A percentile compares a stretch with the other conserved stretches of the same genome.
phyloP scores from a whole-genome alignment of 1,140 invertebrate genomes.

The Eumeta japonica region DNA sequence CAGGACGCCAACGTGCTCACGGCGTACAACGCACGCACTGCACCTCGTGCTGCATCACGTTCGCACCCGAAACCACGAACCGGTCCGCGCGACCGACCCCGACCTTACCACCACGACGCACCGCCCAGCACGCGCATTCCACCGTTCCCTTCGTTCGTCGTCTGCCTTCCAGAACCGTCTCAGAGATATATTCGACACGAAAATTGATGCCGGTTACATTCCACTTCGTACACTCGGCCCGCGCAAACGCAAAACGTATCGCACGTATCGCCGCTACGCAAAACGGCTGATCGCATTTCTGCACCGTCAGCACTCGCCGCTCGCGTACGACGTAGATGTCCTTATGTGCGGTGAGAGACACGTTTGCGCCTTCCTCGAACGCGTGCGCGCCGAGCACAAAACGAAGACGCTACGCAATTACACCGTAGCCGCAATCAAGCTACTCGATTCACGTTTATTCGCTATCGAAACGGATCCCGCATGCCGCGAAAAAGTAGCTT shows the following conservation, averaged over 20 bases:
- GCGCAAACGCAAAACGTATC: constrained; percentile 49
- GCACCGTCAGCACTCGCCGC: constrained; percentile 50
- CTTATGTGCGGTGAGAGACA: constrained; percentile 50
- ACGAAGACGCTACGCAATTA: constrained; percentile 53
- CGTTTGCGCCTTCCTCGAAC: constrained; percentile 50
- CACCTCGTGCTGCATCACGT: constrained; percentile 37
- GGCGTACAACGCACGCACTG: constrained; percentile 53
- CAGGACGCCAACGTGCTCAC: constrained; percentile 56
- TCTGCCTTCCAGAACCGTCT: constrained; percentile 37
- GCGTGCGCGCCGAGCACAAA: constrained; percentile 50
- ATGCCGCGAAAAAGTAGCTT: constrained; percentile 52
- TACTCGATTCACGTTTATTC: constrained; percentile 51
- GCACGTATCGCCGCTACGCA: constrained; percentile 52
- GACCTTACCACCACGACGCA: constrained; percentile 15
- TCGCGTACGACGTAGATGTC: constrained; percentile 53
- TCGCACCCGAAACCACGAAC: constrained; percentile 26
- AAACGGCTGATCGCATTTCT: constrained; percentile 51
- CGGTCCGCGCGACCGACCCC: constrained; percentile 6
- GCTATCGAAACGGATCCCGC: constrained; percentile 52
- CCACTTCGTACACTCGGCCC: constrained; percentile 43
- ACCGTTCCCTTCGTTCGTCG: constrained; percentile 34
- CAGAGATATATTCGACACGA: constrained; percentile 45
- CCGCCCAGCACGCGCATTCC: constrained; percentile 13
- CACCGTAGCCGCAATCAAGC: constrained; percentile 51
- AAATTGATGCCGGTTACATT: constrained; percentile 34